Percentiles rank a stretch among this genome's conserved stretches.
These are phyloP conservation scores for Gymnodraco acuticeps DNA, from an alignment of 2,797 vertebrate species.

Conservation along the genomic window DNA sequence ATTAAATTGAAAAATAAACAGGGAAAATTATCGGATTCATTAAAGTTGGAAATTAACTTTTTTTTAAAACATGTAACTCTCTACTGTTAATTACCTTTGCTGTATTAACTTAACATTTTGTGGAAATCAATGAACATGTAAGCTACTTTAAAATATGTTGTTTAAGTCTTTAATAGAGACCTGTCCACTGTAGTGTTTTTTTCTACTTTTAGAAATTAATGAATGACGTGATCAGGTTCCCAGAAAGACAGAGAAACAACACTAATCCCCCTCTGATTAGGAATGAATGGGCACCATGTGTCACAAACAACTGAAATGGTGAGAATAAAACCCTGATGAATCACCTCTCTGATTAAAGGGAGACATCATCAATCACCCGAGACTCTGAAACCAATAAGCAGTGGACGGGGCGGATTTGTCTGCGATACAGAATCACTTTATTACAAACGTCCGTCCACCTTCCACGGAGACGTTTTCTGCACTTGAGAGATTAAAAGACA, in stretches of 20 bases:
- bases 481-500: slow-evolving; percentile 41
- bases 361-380: slow-evolving; percentile 69
- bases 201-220: slow-evolving; percentile 41
- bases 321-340: slow-evolving; percentile 54
- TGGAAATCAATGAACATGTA: not conserved
- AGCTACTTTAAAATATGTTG: not conserved
- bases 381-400: slow-evolving; percentile 62
- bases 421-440: slow-evolving; percentile 62
- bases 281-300: slow-evolving; percentile 41
- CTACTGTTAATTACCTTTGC: no score
- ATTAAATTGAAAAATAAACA: no score
- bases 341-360: slow-evolving; percentile 71
- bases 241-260: slow-evolving; percentile 7
- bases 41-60: no score
- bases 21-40: no score
- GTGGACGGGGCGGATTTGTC: slow-evolving; percentile 45
- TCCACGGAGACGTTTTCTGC: slow-evolving; percentile 43
- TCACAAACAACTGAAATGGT: slow-evolving; percentile 56
- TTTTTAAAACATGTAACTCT: no score
- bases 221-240: slow-evolving; percentile 40
- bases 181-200: not conserved
- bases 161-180: not conserved
- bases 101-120: not conserved
- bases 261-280: slow-evolving; percentile 58
- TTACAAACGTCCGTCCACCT: slow-evolving; percentile 55